Percentiles rank a stretch among this genome's conserved stretches.
Evolutionary conservation across 1,140 invertebrate species (phyloP).

Genomic region (Pogonomyrmex californicus): DNA sequence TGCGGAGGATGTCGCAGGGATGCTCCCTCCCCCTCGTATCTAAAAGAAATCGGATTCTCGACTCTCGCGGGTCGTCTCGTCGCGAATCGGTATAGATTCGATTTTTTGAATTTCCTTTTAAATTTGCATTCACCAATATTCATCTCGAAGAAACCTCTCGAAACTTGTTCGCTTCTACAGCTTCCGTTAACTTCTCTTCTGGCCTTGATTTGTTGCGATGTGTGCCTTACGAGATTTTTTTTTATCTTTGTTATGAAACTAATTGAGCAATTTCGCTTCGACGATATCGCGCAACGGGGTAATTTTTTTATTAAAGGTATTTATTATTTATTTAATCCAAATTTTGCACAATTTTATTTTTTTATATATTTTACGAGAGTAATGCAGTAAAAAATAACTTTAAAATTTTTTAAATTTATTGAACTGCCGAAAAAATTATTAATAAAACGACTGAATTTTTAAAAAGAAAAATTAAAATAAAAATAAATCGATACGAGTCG

Average conservation of each 20-base stretch:
- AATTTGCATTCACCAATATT: background rate
- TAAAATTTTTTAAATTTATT: background rate
- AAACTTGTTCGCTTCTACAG: conserved; percentile 1
- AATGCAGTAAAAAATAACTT: background rate
- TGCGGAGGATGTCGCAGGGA: background rate
- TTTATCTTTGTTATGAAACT: background rate
- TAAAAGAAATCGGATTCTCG: background rate
- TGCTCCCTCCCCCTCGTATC: background rate
- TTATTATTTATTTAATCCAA: background rate
- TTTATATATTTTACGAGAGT: background rate
- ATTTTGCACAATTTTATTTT: background rate
- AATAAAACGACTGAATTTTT: background rate
- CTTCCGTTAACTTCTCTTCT: conserved; percentile 15
- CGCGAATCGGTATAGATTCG: background rate
- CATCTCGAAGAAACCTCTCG: background rate
- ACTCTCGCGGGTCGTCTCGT: background rate
- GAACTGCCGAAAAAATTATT: background rate
- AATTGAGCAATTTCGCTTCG: conserved; percentile 10
- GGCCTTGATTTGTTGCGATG: background rate
- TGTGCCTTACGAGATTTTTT: conserved; percentile 2
- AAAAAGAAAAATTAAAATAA: background rate
- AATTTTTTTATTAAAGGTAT: background rate
- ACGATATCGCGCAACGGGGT: background rate
- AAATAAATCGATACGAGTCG: background rate
- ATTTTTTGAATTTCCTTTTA: background rate